Evolutionary conservation across 2,888 invertebrate genomes (phyloP).

Genomic region (Erpobdella octoculata): DNA sequence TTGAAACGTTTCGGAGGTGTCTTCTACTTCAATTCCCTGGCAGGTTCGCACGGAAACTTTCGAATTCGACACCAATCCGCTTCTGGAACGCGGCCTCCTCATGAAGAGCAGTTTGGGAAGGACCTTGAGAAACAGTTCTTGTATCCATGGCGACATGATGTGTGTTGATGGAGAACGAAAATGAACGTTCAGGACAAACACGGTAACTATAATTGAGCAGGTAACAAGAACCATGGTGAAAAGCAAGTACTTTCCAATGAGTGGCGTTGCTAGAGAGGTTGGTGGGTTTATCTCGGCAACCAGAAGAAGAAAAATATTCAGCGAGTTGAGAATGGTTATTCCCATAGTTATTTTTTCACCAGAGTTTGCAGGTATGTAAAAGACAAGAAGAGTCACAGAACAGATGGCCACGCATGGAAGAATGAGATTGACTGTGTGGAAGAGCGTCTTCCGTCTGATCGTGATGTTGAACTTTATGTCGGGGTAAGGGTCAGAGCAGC

Average conservation of each 20-base stretch:
- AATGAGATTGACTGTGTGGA: constrained; percentile 92
- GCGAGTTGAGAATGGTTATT: constrained; percentile 90
- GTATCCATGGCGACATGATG: constrained; percentile 95
- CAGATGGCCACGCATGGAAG: constrained; percentile 94
- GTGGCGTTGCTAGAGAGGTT: constrained; percentile 89
- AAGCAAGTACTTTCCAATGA: constrained; percentile 83
- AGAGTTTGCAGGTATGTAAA: constrained; percentile 92
- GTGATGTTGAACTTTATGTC: constrained; percentile 53
- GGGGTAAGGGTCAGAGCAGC: constrained; percentile 51
- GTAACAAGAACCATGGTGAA: constrained; percentile 98
- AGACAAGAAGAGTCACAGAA: constrained; percentile 87
- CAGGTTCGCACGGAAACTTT: constrained; percentile 34
- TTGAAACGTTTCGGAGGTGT: not conserved
- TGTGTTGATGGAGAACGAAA: constrained; percentile 95
- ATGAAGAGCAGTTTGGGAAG: constrained; percentile 83
- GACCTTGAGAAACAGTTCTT: constrained; percentile 85
- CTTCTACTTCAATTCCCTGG: constrained; percentile 33
- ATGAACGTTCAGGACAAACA: constrained; percentile 91
- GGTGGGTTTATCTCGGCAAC: constrained; percentile 98
- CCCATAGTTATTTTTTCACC: constrained; percentile 96
- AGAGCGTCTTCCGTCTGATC: constrained; percentile 61
- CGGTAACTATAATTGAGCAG: constrained; percentile 89
- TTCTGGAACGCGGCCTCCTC: constrained; percentile 63
- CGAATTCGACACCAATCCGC: constrained; percentile 10
- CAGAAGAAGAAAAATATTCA: constrained; percentile 95